Percentiles rank a stretch among this genome's conserved stretches.
Conservation (phyloP, 2,888 invertebrate species). For the Lithophane ornitopus region DNA sequence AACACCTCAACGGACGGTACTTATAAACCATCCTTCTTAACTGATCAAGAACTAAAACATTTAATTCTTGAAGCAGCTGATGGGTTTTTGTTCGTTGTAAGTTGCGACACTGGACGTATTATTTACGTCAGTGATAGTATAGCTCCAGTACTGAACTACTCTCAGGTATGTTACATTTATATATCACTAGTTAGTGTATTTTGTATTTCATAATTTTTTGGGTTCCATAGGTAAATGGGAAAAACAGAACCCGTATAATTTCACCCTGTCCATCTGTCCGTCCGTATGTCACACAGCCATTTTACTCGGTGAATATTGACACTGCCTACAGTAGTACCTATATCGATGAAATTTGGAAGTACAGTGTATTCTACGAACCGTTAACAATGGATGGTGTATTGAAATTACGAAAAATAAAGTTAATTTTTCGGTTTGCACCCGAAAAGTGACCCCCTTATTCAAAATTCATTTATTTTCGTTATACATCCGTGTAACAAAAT, state of each 20-base stretch:
- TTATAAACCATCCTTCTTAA: constrained; percentile 99
- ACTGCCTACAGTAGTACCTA: neutral
- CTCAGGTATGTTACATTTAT: constrained; percentile 91
- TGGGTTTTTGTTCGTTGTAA: constrained; percentile 98
- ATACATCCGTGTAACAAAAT: no score
- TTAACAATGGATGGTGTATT: neutral
- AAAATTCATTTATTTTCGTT: no score
- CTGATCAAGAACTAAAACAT: constrained; percentile 99
- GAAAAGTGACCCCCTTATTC: no score
- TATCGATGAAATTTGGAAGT: neutral
- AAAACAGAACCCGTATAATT: neutral
- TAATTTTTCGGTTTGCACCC: no score
- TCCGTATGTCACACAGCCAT: neutral
- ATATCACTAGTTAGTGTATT: neutral
- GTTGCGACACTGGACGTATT: constrained; percentile 98
- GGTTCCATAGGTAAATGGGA: neutral
- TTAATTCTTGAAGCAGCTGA: constrained; percentile 99
- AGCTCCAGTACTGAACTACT: constrained; percentile 98
- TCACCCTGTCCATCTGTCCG: neutral
- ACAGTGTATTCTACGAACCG: neutral
- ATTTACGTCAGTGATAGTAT: constrained; percentile 99
- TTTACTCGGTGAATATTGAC: neutral
- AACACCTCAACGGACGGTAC: constrained; percentile 99
- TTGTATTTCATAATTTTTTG: neutral
- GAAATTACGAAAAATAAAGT: neutral